phyloP scores from a whole-genome alignment of 1,140 invertebrate species.

The Nasonia giraulti region DNA sequence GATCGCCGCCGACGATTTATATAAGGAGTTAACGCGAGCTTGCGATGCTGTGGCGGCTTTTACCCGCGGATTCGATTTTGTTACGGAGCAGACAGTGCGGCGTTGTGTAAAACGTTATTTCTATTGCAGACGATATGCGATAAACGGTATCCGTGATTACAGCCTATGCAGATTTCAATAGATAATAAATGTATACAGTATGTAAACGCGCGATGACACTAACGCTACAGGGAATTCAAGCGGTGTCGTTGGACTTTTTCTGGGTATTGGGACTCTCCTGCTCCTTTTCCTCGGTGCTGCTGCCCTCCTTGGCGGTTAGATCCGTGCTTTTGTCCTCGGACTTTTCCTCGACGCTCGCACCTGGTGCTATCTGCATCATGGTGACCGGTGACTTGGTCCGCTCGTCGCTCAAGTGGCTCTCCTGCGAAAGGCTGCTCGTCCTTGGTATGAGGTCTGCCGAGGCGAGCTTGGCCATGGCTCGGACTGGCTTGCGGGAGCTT shows the following conservation, averaged over 20 bases:
- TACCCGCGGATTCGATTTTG: neutral
- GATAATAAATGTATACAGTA: neutral
- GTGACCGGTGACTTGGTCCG: slow-evolving; percentile 53
- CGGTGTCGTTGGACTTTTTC: neutral
- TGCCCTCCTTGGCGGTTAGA: neutral
- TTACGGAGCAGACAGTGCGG: no score
- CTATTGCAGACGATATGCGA: no score
- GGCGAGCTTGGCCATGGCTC: neutral
- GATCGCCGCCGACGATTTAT: neutral
- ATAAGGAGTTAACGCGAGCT: neutral
- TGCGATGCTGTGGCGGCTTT: no score
- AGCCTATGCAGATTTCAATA: no score
- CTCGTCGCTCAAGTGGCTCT: slow-evolving; percentile 50
- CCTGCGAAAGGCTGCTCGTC: slow-evolving; percentile 49
- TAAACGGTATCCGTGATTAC: neutral
- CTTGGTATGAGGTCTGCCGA: neutral
- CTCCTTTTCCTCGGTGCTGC: neutral
- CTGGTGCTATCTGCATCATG: slow-evolving; percentile 55
- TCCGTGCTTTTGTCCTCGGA: slow-evolving; percentile 28
- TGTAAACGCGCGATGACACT: neutral
- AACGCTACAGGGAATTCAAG: neutral
- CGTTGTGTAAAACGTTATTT: no score
- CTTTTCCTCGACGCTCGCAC: slow-evolving; percentile 34
- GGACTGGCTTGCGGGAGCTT: neutral
- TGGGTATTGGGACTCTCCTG: neutral